Evolutionary conservation across 2,888 invertebrate genomes (phyloP).

Genomic region (Euzetes globulus): DNA sequence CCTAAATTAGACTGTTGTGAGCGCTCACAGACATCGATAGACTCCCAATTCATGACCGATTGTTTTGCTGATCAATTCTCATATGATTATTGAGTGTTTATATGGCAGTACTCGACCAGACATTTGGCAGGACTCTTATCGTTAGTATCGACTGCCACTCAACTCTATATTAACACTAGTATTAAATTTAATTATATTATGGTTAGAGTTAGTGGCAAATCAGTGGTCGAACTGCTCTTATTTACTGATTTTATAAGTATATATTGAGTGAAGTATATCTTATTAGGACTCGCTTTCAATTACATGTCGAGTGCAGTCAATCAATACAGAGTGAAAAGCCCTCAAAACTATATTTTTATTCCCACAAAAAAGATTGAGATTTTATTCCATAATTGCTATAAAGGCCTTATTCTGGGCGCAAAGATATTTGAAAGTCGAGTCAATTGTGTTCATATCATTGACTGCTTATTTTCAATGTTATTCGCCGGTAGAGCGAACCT

Average conservation of each 20-base stretch:
- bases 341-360: background rate
- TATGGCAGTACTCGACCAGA: background rate
- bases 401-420: constrained; percentile 15
- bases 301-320: constrained; percentile 9
- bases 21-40: background rate
- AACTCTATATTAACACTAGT: background rate
- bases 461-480: constrained; percentile 25
- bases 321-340: background rate
- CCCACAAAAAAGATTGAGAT: background rate
- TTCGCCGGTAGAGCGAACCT: constrained; percentile 9
- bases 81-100: background rate
- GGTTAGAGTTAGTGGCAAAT: background rate
- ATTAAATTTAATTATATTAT: constrained; percentile 25
- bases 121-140: background rate
- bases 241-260: constrained; percentile 9
- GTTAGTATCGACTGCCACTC: background rate
- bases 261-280: constrained; percentile 9
- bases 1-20: constrained; percentile 1
- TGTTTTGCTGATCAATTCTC: background rate
- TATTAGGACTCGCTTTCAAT: constrained; percentile 13
- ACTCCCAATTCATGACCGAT: background rate
- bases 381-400: background rate
- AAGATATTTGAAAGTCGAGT: background rate
- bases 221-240: background rate
- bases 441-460: constrained; percentile 22